These are phyloP conservation scores for Cephalopholis sonnerati DNA, from an alignment of 2,113 vertebrate genomes.

Conservation along the genomic window DNA sequence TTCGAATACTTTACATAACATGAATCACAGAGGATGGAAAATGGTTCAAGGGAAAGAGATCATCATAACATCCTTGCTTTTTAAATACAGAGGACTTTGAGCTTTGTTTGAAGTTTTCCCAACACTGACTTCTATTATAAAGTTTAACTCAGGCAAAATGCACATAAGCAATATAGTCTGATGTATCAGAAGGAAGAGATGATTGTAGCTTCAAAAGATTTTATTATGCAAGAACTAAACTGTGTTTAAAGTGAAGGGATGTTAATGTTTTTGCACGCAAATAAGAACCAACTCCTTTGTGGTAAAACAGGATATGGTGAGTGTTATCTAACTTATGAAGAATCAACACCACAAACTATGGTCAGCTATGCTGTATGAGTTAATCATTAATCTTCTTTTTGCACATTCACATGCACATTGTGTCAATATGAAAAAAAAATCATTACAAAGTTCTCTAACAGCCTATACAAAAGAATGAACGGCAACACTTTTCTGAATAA, in stretches of 20 bases:
- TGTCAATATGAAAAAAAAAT: background rate
- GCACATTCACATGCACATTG: background rate
- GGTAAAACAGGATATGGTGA: background rate
- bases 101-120: background rate
- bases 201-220: background rate
- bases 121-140: background rate
- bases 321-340: background rate
- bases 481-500: background rate
- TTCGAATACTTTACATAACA: background rate
- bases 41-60: background rate
- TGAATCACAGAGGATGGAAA: background rate
- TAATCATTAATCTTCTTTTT: constrained; percentile 42
- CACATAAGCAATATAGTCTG: background rate
- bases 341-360: background rate
- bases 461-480: background rate
- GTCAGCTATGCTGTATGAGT: background rate
- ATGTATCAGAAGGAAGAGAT: background rate
- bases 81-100: background rate
- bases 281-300: background rate
- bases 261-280: background rate
- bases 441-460: background rate
- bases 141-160: background rate
- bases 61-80: background rate
- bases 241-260: too few relatives aligned
- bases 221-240: background rate